phyloP scores from a whole-genome alignment of 2,113 vertebrate genomes.

The Istiophorus platypterus region DNA sequence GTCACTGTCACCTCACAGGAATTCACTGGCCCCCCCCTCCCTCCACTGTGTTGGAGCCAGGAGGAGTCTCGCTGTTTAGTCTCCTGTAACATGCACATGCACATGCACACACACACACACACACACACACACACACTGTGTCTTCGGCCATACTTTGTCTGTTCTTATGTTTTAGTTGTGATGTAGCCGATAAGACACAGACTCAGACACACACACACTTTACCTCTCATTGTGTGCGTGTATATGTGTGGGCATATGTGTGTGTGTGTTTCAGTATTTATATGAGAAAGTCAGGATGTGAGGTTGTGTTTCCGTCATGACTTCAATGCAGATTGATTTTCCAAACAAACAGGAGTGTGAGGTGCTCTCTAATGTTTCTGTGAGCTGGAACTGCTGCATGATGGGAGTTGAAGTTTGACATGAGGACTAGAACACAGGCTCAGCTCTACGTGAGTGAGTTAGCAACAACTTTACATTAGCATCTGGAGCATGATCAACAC shows the following conservation, averaged over 20 bases:
- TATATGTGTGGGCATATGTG: slow-evolving; percentile 8
- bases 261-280: neutral
- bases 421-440: neutral
- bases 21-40: neutral
- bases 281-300: neutral
- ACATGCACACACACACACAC: slow-evolving; percentile 13
- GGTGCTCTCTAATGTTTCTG: neutral
- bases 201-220: slow-evolving; percentile 4
- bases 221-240: slow-evolving; percentile 8
- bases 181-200: slow-evolving; percentile 46
- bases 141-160: slow-evolving; percentile 41
- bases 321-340: neutral
- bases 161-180: slow-evolving; percentile 22
- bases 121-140: slow-evolving; percentile 6
- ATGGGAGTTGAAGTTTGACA: slow-evolving; percentile 16
- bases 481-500: too few relatives aligned
- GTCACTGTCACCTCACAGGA: slow-evolving; percentile 9
- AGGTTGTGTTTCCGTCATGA: neutral
- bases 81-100: slow-evolving; percentile 17
- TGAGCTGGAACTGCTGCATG: slow-evolving; percentile 9
- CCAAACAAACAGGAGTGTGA: slow-evolving; percentile 4
- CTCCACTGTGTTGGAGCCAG: slow-evolving; percentile 1
- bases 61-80: slow-evolving; percentile 40
- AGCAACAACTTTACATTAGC: neutral
- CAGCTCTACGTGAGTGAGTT: neutral